Evolutionary conservation across 30 jellyfish, hydroid and myxozoan genomes (phyloP), one percentile per base, ranked within the genome.

Genomic region (Turritopsis rubra): DNA sequence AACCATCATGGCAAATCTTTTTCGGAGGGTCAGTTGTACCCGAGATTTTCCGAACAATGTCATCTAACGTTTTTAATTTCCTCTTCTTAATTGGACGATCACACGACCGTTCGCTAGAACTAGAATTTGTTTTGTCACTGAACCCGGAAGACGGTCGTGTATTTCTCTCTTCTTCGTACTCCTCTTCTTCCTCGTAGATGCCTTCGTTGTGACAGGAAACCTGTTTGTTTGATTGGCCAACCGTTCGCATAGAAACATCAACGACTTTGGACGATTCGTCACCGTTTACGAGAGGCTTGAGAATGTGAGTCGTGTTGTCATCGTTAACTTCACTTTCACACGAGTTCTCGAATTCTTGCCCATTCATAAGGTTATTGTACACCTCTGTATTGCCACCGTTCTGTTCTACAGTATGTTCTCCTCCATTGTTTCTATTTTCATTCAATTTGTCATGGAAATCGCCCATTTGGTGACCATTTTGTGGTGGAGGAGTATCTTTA

Each of bases 31-130:
- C 80, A 17, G 60, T 65, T 4, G 29, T 21, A 1, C 75, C 65
- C 30, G 77, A 68, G 17, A 82, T 82, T 52, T 82, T 68, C 27
- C 88, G 72, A 16, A 82, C 88, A 25, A 82, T 82, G 25, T 82
- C 88, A 65, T 82, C 88, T 28, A 82, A 71, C 16, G 88, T 65
- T 29, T 82, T 82, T 19, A 25, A 27, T 80, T 80, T 80, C 21
- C 88, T 68, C 31, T 72, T 82, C 84, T 82, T 82, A 26, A 25
- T 20, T 22, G 79, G 16, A 28, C 80, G 77, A 19, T 68, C 31
- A 68, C n/a, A n/a, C n/a, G n/a, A n/a, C n/a, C n/a, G n/a, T n/a
- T n/a, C n/a, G n/a, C 60, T 41, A 41, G 9, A 41, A 41, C 60
- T 41, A 3, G 60, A 41, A 41, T 41, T 41, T 41, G 60, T 41